phyloP scores from a whole-genome alignment of 2,888 invertebrate genomes.

The Macrosoma leucophasiata region DNA sequence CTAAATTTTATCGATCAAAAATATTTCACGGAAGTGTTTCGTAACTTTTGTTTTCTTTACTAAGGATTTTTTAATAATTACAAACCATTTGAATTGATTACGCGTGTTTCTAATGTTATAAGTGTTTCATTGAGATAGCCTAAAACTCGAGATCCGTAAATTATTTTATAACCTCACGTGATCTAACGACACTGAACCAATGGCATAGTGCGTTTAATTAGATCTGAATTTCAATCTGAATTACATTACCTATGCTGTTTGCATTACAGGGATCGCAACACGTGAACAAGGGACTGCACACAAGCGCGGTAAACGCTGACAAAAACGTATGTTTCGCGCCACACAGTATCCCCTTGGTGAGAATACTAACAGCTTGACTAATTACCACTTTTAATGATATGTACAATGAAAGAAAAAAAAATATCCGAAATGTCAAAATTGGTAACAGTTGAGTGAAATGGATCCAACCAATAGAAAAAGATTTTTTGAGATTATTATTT shows the following conservation, averaged over 20 bases:
- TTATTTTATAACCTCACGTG: slow-evolving; percentile 32
- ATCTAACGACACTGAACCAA: slow-evolving; percentile 10
- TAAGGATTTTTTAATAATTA: too few relatives aligned
- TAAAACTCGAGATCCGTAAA: neutral
- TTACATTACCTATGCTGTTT: neutral
- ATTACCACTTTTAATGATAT: too few relatives aligned
- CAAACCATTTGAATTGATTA: too few relatives aligned
- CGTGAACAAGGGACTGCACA: slow-evolving; percentile 57
- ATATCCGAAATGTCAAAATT: too few relatives aligned
- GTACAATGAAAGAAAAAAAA: too few relatives aligned
- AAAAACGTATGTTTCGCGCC: slow-evolving; percentile 64
- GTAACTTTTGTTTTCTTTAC: slow-evolving; percentile 45
- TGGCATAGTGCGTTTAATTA: neutral
- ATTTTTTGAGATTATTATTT: too few relatives aligned
- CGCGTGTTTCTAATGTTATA: too few relatives aligned
- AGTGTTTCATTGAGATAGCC: neutral
- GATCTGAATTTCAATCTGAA: too few relatives aligned
- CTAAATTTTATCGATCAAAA: too few relatives aligned
- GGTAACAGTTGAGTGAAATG: too few relatives aligned
- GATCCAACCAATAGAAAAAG: too few relatives aligned
- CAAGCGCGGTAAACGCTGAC: slow-evolving; percentile 55
- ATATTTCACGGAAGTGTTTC: slow-evolving; percentile 43
- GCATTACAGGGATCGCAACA: slow-evolving; percentile 60
- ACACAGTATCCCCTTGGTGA: slow-evolving; percentile 59
- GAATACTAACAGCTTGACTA: slow-evolving; percentile 65